Conservation (phyloP, 1,140 invertebrate genomes). For the Lordiphosa clarofinis region DNA sequence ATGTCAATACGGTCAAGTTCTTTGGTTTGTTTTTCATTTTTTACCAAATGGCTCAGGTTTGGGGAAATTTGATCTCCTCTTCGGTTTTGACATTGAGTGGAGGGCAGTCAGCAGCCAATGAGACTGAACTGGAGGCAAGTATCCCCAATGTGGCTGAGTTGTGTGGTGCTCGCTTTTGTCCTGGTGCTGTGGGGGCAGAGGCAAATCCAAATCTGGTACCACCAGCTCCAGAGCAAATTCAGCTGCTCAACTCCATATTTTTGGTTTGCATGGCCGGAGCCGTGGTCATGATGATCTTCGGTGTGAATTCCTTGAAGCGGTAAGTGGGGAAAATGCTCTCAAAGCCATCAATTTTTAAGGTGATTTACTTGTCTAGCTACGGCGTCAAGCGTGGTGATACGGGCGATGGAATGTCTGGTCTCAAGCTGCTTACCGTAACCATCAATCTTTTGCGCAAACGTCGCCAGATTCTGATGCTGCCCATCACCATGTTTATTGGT, state of each 20-base stretch:
- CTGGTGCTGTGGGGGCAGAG: constrained; percentile 79
- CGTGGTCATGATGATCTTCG: constrained; percentile 87
- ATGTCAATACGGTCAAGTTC: constrained; percentile 95
- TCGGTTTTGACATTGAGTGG: constrained; percentile 77
- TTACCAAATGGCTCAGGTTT: constrained; percentile 94
- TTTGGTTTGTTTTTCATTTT: constrained; percentile 99
- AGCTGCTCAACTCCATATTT: constrained; percentile 91
- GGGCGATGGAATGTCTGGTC: constrained; percentile 80
- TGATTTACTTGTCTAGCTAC: constrained; percentile 38
- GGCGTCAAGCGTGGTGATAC: constrained; percentile 64
- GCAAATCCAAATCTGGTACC: constrained; percentile 85
- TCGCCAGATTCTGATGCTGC: constrained; percentile 91
- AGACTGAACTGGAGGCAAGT: constrained; percentile 33
- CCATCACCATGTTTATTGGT: constrained; percentile 96
- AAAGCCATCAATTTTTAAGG: no score
- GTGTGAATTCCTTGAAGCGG: constrained; percentile 90
- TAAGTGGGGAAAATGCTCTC: constrained; percentile 67
- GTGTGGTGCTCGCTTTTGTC: constrained; percentile 90
- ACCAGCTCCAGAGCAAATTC: constrained; percentile 86
- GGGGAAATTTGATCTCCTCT: constrained; percentile 96
- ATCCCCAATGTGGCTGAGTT: constrained; percentile 79
- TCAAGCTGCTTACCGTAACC: constrained; percentile 88
- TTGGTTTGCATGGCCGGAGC: constrained; percentile 88
- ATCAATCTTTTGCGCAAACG: constrained; percentile 87
- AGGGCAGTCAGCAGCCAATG: constrained; percentile 24